Percentiles rank a stretch among this genome's conserved stretches.
Evolutionary conservation across 2,797 vertebrate species (phyloP).

Genomic region (Anguilla megastoma): DNA sequence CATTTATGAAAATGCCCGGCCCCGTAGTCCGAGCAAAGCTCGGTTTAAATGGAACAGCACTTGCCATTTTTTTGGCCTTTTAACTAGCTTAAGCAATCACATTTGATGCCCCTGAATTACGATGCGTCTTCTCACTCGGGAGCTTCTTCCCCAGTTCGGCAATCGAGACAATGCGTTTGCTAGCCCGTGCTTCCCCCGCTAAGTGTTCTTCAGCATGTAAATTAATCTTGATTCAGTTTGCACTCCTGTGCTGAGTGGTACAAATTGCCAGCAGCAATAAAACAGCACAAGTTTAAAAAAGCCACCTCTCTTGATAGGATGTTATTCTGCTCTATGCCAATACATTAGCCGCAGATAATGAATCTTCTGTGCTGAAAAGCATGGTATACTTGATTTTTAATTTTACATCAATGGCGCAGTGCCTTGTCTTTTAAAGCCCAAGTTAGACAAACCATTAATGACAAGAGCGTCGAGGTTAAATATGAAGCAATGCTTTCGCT

Average conservation of each 20-base stretch:
- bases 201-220: slow-evolving; percentile 99
- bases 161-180: slow-evolving; percentile 93
- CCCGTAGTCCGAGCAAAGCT: slow-evolving; percentile 1
- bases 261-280: slow-evolving; percentile 99
- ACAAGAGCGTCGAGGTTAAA: slow-evolving; percentile 91
- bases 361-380: slow-evolving; percentile 96
- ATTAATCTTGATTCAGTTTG: slow-evolving; percentile 99
- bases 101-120: slow-evolving; percentile 98
- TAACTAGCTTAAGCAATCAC: slow-evolving; percentile 89
- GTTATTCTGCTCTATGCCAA: slow-evolving; percentile 97
- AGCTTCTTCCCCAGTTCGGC: slow-evolving; percentile 85
- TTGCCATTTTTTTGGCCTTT: slow-evolving; percentile 71
- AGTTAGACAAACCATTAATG: slow-evolving; percentile 91
- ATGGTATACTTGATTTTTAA: slow-evolving; percentile 96
- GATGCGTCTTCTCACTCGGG: slow-evolving; percentile 61
- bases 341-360: slow-evolving; percentile 96
- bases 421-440: slow-evolving; percentile 86
- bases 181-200: slow-evolving; percentile 92
- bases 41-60: background rate
- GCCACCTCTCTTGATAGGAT: slow-evolving; percentile 88
- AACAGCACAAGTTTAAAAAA: slow-evolving; percentile 86
- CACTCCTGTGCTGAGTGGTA: slow-evolving; percentile 99
- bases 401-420: slow-evolving; percentile 93
- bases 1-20: background rate
- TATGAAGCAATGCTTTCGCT: slow-evolving; percentile 86